phyloP scores from a whole-genome alignment of 2,113 vertebrate species.

The Python bivittatus region DNA sequence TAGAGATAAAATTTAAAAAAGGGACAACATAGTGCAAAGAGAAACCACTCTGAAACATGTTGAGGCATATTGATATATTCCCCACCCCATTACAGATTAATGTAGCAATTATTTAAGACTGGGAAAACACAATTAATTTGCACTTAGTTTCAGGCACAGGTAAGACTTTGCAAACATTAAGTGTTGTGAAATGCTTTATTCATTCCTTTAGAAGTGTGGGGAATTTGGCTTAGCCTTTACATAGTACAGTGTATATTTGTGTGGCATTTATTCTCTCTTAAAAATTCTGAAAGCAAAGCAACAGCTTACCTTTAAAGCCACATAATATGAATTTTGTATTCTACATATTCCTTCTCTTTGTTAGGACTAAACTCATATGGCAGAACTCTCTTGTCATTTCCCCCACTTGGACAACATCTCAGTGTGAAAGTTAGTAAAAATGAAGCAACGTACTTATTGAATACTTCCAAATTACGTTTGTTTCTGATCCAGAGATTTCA shows the following conservation, averaged over 20 bases:
- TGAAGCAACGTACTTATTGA: background rate
- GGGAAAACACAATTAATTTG: background rate
- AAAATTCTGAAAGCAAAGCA: background rate
- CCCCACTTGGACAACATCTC: rapidly evolving
- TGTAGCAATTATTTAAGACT: background rate
- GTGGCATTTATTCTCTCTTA: background rate
- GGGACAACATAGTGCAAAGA: background rate
- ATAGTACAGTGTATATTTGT: background rate
- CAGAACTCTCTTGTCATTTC: background rate
- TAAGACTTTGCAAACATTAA: background rate
- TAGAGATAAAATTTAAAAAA: background rate
- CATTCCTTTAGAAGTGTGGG: background rate
- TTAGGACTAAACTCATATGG: rapidly evolving
- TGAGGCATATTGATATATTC: background rate
- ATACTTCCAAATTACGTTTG: background rate
- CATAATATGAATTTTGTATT: background rate
- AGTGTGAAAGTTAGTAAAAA: background rate
- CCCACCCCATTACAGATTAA: background rate
- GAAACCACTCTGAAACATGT: background rate
- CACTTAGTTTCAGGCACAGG: background rate
- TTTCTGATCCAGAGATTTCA: background rate
- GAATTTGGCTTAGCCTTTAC: background rate
- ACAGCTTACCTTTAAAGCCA: background rate
- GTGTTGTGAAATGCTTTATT: background rate
- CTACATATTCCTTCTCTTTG: background rate